A percentile compares a stretch with the other conserved stretches of the same genome.
These are phyloP conservation scores for Hedya salicella DNA, from an alignment of 2,888 invertebrate species.

Conservation along the genomic window DNA sequence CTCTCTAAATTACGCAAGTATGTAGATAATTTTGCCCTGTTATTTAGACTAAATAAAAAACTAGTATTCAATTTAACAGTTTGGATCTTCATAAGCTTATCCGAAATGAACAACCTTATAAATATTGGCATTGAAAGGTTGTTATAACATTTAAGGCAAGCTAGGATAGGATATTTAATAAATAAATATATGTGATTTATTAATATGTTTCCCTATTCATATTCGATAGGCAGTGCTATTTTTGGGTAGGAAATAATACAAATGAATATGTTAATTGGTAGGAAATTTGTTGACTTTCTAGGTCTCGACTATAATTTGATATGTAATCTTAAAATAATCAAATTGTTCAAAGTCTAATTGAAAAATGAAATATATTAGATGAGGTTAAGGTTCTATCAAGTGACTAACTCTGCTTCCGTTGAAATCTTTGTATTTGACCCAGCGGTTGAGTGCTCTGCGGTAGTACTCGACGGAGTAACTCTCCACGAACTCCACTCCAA, in stretches of 20 bases:
- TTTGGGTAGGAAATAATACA: too few relatives aligned
- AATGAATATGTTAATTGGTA: too few relatives aligned
- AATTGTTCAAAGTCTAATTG: too few relatives aligned
- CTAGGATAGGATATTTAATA: neutral
- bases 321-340: too few relatives aligned
- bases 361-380: too few relatives aligned
- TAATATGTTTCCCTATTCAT: neutral
- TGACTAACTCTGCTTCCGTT: conserved; percentile 90
- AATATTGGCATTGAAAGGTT: conserved; percentile 13
- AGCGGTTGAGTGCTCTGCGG: conserved; percentile 87
- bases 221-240: too few relatives aligned
- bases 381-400: too few relatives aligned
- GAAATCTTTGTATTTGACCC: conserved; percentile 92
- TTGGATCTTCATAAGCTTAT: conserved; percentile 13
- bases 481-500: conserved; percentile 95
- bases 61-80: too few relatives aligned
- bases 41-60: neutral
- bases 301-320: too few relatives aligned
- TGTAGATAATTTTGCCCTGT: conserved; percentile 15
- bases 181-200: conserved; percentile 8
- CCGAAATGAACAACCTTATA: conserved; percentile 6
- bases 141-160: conserved; percentile 16
- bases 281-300: too few relatives aligned
- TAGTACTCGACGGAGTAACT: conserved; percentile 93
- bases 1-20: conserved; percentile 15